Base-by-base conservation (phyloP, 2,113 vertebrate genomes). In the Todiramphus saurophagus region DNA sequence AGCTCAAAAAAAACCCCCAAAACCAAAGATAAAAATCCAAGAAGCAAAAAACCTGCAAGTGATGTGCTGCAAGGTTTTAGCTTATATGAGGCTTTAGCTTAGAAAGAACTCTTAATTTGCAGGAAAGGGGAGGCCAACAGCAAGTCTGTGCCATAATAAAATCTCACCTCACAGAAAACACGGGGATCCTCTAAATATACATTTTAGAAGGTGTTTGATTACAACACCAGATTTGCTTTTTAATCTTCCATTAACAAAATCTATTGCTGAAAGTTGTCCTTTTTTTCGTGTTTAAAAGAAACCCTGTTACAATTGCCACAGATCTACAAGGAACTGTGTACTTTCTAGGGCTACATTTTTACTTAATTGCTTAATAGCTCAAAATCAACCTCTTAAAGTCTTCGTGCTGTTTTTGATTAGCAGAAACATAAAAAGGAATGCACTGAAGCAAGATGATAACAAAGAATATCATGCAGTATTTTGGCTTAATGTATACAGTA, bases 381-480 rank as follows among this genome's bases (percentile, higher is more conserved):
- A 96, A 97, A 97, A 97, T 51, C 64, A 91, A 90, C 74, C 88
- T 50, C 51, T 81, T 69, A 44, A 66, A 76, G 77, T 88, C 89
- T 90, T 55, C 84, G 93, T 68, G 76, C 78, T 95, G 55, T 59
- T 96, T 97, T 95, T 82, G 64, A 83, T 86, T 83, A 96, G 91
- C 93, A 92, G 72, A 93, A 97, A 94, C 74, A 75, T 51, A 85
- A 93, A 81, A 84, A 92, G 95, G 96, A 98, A 98, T 97, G 96
- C 94, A 92, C 82, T 70, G 93, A 97, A 97, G 96, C 75, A 3
- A 67, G 85, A 96, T 87, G 82, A 27, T 95, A 76, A 94, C 63
- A n/a, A 94, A 85, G 60, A 83, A 69, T 95, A 74, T 60, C 92
- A 90, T 97, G 97, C 97, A 97, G 69, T 77, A 55, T 74, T 87